Base-by-base conservation (phyloP, 2,797 vertebrate genomes). In the Coracias cyanogaster region DNA sequence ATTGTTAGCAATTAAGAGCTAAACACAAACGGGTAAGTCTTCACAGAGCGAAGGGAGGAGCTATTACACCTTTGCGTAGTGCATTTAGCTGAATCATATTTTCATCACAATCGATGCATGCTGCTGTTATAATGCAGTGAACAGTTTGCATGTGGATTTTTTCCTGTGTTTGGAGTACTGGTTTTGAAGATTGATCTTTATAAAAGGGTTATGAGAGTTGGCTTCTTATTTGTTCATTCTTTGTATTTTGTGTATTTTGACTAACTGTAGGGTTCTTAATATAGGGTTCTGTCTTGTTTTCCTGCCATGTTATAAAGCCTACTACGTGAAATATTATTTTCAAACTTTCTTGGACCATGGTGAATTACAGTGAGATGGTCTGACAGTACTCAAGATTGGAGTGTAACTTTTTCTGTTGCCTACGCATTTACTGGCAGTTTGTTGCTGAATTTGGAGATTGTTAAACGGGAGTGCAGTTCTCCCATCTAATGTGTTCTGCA, bases 361-460 rank as follows among this genome's bases (percentile, higher is more conserved):
- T 85, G 92, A 86, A 89, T 94, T 69, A 57, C 64, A 70, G 35
- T 45, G 74, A 70, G 49, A 64, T 93, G 80, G 73, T 89, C 78
- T 93, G 64, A 25, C 71, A 64, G 39, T 64, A 57, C 55, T 90
- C 57, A 67, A 64, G 78, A 60, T 4, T 33, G 33, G 65, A 84
- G 26, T n/a, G 22, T 82, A 82, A 89, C 83, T 67, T 86, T 80
- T 87, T 64, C 82, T 82, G 39, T 64, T 84, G 39, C 64, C 64
- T 46, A 18, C 2, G 3, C 67, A 7, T 91, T 89, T 87, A 66
- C 57, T 66, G 51, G 70, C 71, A 28, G 35, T 60, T 37, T 64
- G 31, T 64, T 82, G 57, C 67, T 2, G 26, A 77, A 77, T 95
- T 14, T 86, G 46, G 88, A 82, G 90, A 33, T 31, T n/a, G 86